Evolutionary conservation across 2,888 invertebrate species (phyloP).

Genomic region (Busseola fusca): DNA sequence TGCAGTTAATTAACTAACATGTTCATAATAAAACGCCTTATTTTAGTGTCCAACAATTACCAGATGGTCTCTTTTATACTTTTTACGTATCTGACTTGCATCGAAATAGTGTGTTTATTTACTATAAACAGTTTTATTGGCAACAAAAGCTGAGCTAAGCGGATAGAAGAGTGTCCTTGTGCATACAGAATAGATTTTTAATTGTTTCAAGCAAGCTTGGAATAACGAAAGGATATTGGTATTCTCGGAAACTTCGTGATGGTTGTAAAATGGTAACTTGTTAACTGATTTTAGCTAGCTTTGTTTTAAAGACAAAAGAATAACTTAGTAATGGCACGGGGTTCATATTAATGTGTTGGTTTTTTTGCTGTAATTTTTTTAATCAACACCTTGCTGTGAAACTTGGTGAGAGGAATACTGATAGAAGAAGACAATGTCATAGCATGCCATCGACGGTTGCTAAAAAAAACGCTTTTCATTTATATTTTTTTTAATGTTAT

Average conservation of each 20-base stretch:
- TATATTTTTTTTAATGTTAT: no score
- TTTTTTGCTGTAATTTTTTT: slow-evolving; percentile 39
- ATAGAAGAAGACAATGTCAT: background rate
- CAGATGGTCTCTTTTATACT: slow-evolving; percentile 73
- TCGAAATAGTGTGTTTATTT: slow-evolving; percentile 76
- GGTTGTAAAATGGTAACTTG: slow-evolving; percentile 68
- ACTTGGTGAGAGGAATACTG: slow-evolving; percentile 5
- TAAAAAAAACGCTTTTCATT: background rate
- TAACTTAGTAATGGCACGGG: slow-evolving; percentile 59
- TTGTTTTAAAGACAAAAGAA: slow-evolving; percentile 65
- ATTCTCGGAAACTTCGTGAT: slow-evolving; percentile 74
- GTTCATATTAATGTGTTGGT: slow-evolving; percentile 53
- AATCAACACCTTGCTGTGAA: slow-evolving; percentile 14
- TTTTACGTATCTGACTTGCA: slow-evolving; percentile 74
- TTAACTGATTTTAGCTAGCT: slow-evolving; percentile 65
- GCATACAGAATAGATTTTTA: slow-evolving; percentile 85
- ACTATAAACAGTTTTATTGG: slow-evolving; percentile 80
- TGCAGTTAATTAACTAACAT: slow-evolving; percentile 77
- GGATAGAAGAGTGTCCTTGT: slow-evolving; percentile 71
- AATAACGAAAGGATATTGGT: slow-evolving; percentile 79
- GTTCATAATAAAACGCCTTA: slow-evolving; percentile 75
- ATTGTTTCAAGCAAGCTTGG: slow-evolving; percentile 76
- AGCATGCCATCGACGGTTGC: background rate
- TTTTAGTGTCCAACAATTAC: slow-evolving; percentile 76
- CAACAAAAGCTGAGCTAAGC: slow-evolving; percentile 78